A percentile compares a stretch with the other conserved stretches of the same genome.
phyloP scores from a whole-genome alignment of 2,888 invertebrate genomes.

The Caprella mutica region DNA sequence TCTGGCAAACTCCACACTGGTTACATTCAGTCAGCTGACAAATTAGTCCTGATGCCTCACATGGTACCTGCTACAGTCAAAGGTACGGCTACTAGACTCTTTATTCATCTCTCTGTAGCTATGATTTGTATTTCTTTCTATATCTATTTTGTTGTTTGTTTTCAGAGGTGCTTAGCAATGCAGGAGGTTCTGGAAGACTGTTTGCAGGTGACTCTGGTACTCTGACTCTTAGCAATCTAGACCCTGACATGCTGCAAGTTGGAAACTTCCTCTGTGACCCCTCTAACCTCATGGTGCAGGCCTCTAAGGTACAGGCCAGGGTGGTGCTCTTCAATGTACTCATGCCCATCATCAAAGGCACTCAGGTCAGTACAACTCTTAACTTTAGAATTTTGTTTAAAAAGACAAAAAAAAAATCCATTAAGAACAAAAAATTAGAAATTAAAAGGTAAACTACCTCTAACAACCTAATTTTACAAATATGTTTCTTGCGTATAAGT shows the following conservation, averaged over 20 bases:
- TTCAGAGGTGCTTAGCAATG: conserved; percentile 17
- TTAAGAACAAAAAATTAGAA: no score
- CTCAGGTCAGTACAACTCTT: conserved; percentile 60
- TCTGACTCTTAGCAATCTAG: conserved; percentile 67
- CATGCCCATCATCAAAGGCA: conserved; percentile 80
- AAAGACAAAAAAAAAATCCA: no score
- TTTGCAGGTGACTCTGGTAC: conserved; percentile 92
- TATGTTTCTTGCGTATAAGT: no score
- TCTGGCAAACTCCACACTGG: conserved; percentile 89
- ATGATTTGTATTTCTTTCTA: neutral
- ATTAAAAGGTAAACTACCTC: no score
- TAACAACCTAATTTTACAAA: no score
- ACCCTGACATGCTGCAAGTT: conserved; percentile 59
- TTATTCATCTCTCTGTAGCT: conserved; percentile 1
- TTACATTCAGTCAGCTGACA: conserved; percentile 69
- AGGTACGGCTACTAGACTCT: conserved; percentile 42
- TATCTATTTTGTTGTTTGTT: conserved; percentile 2
- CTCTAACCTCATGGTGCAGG: conserved; percentile 63
- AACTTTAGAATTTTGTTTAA: no score
- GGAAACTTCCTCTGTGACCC: conserved; percentile 83
- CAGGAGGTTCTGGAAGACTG: conserved; percentile 47
- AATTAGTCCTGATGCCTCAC: conserved; percentile 71
- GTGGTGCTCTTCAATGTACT: conserved; percentile 88
- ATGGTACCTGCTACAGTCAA: conserved; percentile 73
- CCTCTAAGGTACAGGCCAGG: conserved; percentile 71